phyloP scores from a whole-genome alignment of 2,888 invertebrate genomes.

The Aspidiotus destructor region DNA sequence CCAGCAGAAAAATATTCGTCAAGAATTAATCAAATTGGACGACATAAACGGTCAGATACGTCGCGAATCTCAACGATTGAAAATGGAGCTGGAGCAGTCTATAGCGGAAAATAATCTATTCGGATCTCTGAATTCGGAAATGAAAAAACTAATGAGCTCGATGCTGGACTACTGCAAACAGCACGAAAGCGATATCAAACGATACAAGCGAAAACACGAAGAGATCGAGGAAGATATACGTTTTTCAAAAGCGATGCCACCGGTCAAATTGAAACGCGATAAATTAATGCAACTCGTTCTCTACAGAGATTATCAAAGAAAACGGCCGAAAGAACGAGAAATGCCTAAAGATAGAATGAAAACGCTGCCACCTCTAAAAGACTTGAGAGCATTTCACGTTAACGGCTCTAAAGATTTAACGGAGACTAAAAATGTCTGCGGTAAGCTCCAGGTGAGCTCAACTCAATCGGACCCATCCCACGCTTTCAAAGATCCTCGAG shows the following conservation, averaged over 20 bases:
- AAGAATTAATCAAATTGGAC: conserved; percentile 25
- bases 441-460: background rate
- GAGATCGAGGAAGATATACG: conserved; percentile 28
- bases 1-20: conserved; percentile 25
- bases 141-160: conserved; percentile 30
- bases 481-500: background rate
- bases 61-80: conserved; percentile 23
- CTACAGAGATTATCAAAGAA: conserved; percentile 17
- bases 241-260: conserved; percentile 25
- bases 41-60: conserved; percentile 24
- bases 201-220: conserved; percentile 29
- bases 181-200: conserved; percentile 28
- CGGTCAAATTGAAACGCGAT: conserved; percentile 25
- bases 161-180: conserved; percentile 30
- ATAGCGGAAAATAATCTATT: conserved; percentile 25
- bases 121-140: conserved; percentile 25
- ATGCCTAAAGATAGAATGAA: conserved; percentile 5
- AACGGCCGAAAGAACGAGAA: conserved; percentile 19
- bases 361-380: conserved; percentile 15
- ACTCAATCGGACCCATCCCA: background rate
- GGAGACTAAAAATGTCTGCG: conserved; percentile 14
- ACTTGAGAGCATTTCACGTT: background rate
- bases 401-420: conserved; percentile 19
- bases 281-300: conserved; percentile 16
- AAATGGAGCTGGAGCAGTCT: conserved; percentile 28